phyloP scores from a whole-genome alignment of 2,797 vertebrate genomes.

The Platyrinchus mystaceus region DNA sequence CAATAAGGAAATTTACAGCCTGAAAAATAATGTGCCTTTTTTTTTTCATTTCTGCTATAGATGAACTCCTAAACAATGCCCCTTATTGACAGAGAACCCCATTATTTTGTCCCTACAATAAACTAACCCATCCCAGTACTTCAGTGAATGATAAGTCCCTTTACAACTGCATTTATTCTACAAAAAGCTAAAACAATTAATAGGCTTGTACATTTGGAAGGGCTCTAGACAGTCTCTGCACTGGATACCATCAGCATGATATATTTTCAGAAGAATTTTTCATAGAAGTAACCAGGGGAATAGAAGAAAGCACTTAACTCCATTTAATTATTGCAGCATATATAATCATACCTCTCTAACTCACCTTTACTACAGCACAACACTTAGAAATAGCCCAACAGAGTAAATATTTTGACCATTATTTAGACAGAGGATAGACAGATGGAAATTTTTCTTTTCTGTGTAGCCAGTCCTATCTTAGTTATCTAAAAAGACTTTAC shows the following conservation, averaged over 20 bases:
- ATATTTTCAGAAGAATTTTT: background rate
- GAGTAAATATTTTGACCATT: background rate
- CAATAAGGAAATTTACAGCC: background rate
- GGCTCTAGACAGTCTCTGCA: background rate
- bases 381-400: background rate
- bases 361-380: background rate
- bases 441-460: background rate
- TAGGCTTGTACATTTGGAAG: background rate
- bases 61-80: background rate
- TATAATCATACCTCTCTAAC: background rate
- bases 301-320: background rate
- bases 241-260: background rate
- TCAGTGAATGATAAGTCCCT: background rate
- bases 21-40: background rate
- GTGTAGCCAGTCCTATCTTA: background rate
- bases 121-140: background rate
- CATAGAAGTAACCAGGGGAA: background rate
- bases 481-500: background rate
- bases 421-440: background rate
- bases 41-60: background rate
- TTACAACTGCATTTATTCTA: background rate
- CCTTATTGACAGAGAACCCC: background rate
- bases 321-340: background rate
- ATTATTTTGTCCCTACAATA: background rate
- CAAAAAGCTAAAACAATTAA: background rate